Base-by-base conservation (phyloP, 2,888 invertebrate species). In the Drosophila tripunctata region DNA sequence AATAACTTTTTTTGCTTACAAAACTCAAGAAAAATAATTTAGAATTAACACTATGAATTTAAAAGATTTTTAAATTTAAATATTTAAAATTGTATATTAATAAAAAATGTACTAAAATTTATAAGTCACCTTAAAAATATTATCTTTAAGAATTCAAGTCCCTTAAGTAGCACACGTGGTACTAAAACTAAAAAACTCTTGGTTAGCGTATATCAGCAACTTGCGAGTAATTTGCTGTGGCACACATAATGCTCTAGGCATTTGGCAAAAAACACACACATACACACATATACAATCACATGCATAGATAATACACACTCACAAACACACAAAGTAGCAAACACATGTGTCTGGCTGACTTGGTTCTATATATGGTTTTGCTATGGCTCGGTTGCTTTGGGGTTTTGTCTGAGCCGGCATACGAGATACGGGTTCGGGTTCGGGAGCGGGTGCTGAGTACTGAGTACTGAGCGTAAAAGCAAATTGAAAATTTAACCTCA, bases 401-500 rank as follows among this genome's bases (percentile, higher is more conserved):
- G 57, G 44, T 36, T 47, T 52, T 35, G 83, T 69, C 63, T 66
- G 79, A 66, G 66, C 67, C 60, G 67, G 67, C 47, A 54, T 48
- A 44, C 43, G 50, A 4, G 2, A 10, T 3, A 27, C 27, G 8
- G 24, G 24, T 27, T 8, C 0, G 24, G 10, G 24, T 27, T 8
- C 24, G 24, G 27, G n/a, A n/a, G n/a, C n/a, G n/a, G n/a, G n/a
- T n/a, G n/a, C n/a, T n/a, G n/a, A n/a, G 27, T 27, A 27, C 10
- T 27, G 27, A 10, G 10, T 27, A 27, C 10, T 10, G 66, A 80
- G 63, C 67, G 74, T 67, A 71, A 67, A 75, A 68, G 80, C 83
- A 84, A 84, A 84, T 84, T 84, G 83, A 84, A 84, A 84, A 83
- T 86, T 84, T 86, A 84, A 84, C 83, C 83, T 86, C 68, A 84